A percentile compares a stretch with the other conserved stretches of the same genome.
These are phyloP conservation scores for Gymnothorax javanicus DNA, from an alignment of 2,797 vertebrate species.

Conservation along the genomic window DNA sequence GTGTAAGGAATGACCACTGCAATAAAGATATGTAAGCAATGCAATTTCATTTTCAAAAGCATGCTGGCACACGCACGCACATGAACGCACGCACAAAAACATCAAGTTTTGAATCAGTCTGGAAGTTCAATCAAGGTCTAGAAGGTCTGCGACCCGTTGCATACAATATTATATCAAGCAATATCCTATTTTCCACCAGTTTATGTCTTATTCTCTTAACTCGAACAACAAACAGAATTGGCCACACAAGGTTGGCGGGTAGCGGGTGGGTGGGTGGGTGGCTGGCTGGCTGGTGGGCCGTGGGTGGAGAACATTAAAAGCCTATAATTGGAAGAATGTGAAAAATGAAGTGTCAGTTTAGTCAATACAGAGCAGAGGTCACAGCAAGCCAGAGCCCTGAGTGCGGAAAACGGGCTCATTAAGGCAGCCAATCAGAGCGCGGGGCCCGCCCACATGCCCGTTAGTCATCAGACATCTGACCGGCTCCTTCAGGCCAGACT, in stretches of 20 bases:
- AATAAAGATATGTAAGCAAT: background rate
- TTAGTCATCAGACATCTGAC: slow-evolving; percentile 86
- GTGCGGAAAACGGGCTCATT: slow-evolving; percentile 91
- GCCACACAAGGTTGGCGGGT: slow-evolving; percentile 31
- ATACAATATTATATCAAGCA: slow-evolving; percentile 4
- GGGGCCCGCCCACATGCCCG: slow-evolving; percentile 79
- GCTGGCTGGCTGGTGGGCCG: slow-evolving; percentile 67
- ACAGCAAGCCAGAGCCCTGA: slow-evolving; percentile 84
- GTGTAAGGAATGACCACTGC: background rate
- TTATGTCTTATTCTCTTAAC: slow-evolving; percentile 51
- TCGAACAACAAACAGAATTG: slow-evolving; percentile 57
- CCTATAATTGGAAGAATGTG: slow-evolving; percentile 94
- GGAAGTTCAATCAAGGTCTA: slow-evolving; percentile 23
- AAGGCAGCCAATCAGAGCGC: slow-evolving; percentile 86
- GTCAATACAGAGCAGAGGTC: slow-evolving; percentile 98
- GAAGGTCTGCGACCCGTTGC: background rate
- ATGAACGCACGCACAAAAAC: slow-evolving; percentile 14
- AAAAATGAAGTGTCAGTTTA: slow-evolving; percentile 98
- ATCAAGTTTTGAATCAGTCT: slow-evolving; percentile 20
- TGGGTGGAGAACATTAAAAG: slow-evolving; percentile 72
- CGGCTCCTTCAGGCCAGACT: slow-evolving; percentile 66
- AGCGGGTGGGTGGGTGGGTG: background rate
- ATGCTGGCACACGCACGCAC: slow-evolving; percentile 14
- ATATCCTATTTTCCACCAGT: slow-evolving; percentile 2
- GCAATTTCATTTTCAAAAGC: background rate